Percentiles rank a stretch among this genome's conserved stretches.
Conservation (phyloP, 2,797 vertebrate genomes). For the Tarsius wallacei region DNA sequence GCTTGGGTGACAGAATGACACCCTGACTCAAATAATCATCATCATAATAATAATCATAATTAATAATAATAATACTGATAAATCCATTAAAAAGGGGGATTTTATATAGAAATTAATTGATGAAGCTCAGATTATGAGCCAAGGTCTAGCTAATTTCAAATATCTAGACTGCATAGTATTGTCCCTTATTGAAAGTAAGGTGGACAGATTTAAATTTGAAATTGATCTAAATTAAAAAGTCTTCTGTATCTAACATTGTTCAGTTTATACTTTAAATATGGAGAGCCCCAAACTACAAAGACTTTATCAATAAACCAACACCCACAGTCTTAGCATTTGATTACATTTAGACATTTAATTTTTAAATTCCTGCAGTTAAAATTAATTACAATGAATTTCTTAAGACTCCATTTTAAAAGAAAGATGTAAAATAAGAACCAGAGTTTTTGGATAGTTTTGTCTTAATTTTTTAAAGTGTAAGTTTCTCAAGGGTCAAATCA, state of each 20-base stretch:
- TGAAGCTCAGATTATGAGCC: background rate
- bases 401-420: background rate
- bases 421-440: background rate
- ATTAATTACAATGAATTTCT: background rate
- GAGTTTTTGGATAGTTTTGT: background rate
- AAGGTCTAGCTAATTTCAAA: background rate
- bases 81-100: background rate
- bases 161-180: background rate
- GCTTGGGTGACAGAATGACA: too few species aligned
- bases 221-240: background rate
- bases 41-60: too few species aligned
- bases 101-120: background rate
- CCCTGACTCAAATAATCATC: too few species aligned
- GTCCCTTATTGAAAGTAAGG: background rate
- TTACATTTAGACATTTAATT: background rate
- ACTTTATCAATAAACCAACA: background rate
- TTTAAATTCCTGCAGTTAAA: background rate
- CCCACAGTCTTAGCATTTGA: background rate
- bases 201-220: conserved; percentile 10
- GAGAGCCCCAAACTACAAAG: background rate
- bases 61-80: background rate
- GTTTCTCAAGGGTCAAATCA: background rate
- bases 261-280: background rate
- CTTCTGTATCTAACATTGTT: background rate
- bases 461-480: background rate